A percentile compares a stretch with the other conserved stretches of the same genome.
Conservation (phyloP, 2,888 invertebrate genomes). For the Macrosiphum euphorbiae region DNA sequence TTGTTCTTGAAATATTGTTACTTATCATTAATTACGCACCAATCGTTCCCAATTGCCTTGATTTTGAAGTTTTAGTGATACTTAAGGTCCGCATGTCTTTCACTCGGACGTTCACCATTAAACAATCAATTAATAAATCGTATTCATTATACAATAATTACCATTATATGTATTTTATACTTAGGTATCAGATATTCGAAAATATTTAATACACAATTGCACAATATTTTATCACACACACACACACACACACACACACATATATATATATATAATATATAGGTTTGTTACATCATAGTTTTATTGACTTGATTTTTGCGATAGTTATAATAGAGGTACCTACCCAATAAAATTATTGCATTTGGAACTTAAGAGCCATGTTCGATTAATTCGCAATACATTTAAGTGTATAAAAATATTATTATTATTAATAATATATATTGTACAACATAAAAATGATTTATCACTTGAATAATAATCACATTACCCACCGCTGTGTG, state of each 20-base stretch:
- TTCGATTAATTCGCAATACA: conserved; percentile 8
- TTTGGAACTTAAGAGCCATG: neutral
- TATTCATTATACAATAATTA: conserved; percentile 2
- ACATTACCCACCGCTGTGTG: neutral
- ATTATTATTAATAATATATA: neutral
- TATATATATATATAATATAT: too few relatives aligned
- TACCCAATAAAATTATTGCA: neutral
- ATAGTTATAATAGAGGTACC: neutral
- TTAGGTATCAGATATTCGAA: neutral
- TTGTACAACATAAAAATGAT: neutral
- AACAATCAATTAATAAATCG: conserved; percentile 18
- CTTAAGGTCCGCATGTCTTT: conserved; percentile 24
- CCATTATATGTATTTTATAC: neutral
- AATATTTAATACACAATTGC: neutral
- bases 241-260: too few relatives aligned
- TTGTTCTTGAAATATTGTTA: conserved; percentile 47
- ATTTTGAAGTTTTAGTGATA: conserved; percentile 38
- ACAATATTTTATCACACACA: neutral
- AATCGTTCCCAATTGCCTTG: conserved; percentile 34
- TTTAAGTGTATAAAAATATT: neutral
- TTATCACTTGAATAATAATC: neutral
- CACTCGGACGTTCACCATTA: conserved; percentile 3
- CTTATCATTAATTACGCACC: conserved; percentile 17
- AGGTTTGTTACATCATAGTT: neutral
- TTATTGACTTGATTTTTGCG: neutral